Evolutionary conservation across 1,140 invertebrate genomes (phyloP).

Genomic region (Formica selysi): DNA sequence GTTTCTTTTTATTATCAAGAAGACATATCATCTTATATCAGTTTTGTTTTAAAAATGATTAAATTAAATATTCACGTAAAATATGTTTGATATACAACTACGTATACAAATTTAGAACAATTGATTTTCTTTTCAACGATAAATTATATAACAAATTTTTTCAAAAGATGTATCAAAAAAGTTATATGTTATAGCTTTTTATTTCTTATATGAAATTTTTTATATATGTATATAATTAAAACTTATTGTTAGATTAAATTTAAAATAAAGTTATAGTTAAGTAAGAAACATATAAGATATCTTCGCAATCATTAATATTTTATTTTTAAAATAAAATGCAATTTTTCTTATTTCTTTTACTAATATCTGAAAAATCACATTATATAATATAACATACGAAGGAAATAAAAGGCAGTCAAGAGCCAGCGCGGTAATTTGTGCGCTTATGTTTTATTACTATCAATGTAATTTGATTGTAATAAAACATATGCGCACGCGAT

Average conservation of each 20-base stretch:
- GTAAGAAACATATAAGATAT: not conserved
- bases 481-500: too few relatives aligned
- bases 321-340: not conserved
- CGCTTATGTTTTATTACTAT: too few relatives aligned
- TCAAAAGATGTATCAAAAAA: constrained; percentile 5
- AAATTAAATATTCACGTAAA: not conserved
- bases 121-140: not conserved
- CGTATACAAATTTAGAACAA: not conserved
- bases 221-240: not conserved
- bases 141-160: not conserved
- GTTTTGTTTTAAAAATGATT: not conserved
- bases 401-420: too few relatives aligned
- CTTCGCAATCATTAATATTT: not conserved
- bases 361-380: not conserved
- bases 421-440: too few relatives aligned
- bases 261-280: not conserved
- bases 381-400: not conserved
- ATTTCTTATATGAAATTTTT: not conserved
- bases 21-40: not conserved
- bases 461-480: too few relatives aligned
- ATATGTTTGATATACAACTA: not conserved
- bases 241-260: not conserved
- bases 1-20: not conserved
- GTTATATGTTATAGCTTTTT: too few relatives aligned
- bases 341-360: not conserved